A percentile compares a stretch with the other conserved stretches of the same genome.
These are phyloP conservation scores for Meda fulgida DNA, from an alignment of 2,797 vertebrate genomes.

Conservation along the genomic window DNA sequence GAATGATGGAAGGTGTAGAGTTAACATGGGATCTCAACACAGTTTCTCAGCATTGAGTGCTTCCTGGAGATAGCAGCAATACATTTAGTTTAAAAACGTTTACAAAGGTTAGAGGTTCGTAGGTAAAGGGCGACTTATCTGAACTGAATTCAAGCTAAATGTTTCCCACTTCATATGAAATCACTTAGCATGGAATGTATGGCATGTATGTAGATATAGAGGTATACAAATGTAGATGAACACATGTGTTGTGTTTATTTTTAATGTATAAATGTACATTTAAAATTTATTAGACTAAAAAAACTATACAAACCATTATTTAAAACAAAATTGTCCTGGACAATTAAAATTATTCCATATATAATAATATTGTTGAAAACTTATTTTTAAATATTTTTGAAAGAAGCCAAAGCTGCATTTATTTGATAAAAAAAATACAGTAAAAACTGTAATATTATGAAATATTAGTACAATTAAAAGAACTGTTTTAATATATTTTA, in stretches of 20 bases:
- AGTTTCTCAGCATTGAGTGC: background rate
- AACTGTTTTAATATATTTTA: background rate
- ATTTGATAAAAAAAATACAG: background rate
- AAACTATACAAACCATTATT: background rate
- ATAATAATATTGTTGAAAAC: no score
- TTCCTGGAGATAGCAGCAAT: background rate
- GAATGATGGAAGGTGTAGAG: constrained; percentile 4
- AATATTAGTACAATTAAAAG: background rate
- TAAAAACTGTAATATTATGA: background rate
- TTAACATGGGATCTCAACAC: background rate
- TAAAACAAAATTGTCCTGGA: background rate
- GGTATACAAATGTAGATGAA: background rate
- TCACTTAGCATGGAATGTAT: background rate
- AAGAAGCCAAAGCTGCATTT: background rate
- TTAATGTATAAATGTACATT: background rate
- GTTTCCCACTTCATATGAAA: background rate
- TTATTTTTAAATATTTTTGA: background rate
- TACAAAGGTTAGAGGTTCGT: background rate
- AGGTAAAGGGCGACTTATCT: background rate
- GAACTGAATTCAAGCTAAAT: background rate
- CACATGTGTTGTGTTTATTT: background rate
- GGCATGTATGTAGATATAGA: no score
- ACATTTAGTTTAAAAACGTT: background rate
- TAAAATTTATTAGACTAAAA: background rate
- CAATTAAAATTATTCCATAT: background rate